These are phyloP conservation scores for Amiota communis DNA, from an alignment of 2,888 invertebrate species.

Conservation along the genomic window DNA sequence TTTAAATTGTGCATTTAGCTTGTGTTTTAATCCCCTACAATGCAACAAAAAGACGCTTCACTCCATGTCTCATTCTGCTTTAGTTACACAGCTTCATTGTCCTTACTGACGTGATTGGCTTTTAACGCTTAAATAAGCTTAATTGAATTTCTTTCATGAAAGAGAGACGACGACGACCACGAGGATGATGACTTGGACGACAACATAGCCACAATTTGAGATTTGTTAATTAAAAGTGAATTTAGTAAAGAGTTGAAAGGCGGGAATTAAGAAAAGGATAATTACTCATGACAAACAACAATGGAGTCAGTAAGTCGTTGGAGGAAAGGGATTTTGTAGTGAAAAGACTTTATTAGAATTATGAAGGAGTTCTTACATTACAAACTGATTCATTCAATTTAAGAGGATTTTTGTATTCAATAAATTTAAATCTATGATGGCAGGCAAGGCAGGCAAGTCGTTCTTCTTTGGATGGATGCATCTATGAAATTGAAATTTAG, in stretches of 20 bases:
- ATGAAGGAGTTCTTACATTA: too few relatives aligned
- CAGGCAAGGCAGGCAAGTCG: too few relatives aligned
- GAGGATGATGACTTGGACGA: constrained; percentile 34
- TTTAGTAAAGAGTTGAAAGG: constrained; percentile 40
- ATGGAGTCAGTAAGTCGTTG: too few relatives aligned
- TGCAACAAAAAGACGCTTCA: constrained; percentile 6
- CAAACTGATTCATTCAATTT: too few relatives aligned
- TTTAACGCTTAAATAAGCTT: constrained; percentile 74
- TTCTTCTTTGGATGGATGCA: too few relatives aligned
- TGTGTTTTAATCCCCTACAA: neutral
- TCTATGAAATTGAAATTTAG: too few relatives aligned
- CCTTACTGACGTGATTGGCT: constrained; percentile 70
- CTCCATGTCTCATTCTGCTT: neutral
- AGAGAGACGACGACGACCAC: constrained; percentile 41
- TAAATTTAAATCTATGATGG: too few relatives aligned
- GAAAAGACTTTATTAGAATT: too few relatives aligned
- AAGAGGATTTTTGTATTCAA: too few relatives aligned
- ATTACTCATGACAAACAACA: neutral
- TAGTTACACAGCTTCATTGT: constrained; percentile 51
- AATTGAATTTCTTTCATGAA: constrained; percentile 72
- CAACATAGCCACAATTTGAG: constrained; percentile 37
- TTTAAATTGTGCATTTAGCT: constrained; percentile 41
- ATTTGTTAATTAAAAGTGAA: constrained; percentile 67
- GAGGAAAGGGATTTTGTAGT: too few relatives aligned
- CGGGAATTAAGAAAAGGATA: constrained; percentile 15